Conservation (phyloP, 2,113 vertebrate genomes). For the Coracopsis vasa region DNA sequence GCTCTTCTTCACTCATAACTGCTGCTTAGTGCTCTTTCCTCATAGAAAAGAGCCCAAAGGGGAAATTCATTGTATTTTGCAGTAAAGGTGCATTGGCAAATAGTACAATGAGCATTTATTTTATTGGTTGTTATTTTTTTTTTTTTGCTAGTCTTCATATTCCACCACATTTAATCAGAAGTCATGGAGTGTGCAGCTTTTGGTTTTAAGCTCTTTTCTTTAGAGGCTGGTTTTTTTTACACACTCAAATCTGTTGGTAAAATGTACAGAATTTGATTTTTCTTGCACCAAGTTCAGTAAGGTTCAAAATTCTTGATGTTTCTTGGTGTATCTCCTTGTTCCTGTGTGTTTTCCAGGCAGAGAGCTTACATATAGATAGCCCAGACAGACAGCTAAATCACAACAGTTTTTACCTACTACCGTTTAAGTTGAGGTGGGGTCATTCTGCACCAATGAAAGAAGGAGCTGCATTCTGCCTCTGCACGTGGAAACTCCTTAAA, state of each 20-base stretch:
- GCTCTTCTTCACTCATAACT: not conserved
- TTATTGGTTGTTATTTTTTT: not conserved
- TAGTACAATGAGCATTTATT: not conserved
- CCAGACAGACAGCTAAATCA: not conserved
- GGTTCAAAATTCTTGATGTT: not conserved
- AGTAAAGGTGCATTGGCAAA: not conserved
- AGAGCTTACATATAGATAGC: not conserved
- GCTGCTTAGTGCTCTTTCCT: not conserved
- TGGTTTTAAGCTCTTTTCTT: not conserved
- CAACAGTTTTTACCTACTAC: not conserved
- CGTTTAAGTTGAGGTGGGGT: not conserved
- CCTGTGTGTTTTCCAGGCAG: not conserved
- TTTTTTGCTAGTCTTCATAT: not conserved
- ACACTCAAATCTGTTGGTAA: not conserved
- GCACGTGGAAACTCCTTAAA: not conserved
- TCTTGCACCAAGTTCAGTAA: not conserved
- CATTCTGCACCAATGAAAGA: not conserved
- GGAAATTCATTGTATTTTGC: not conserved
- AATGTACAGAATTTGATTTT: not conserved
- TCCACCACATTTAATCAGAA: rapidly evolving
- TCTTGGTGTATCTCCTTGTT: not conserved
- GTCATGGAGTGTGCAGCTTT: not conserved
- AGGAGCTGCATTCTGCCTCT: not conserved
- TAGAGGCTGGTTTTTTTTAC: not conserved
- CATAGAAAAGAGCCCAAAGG: not conserved